phyloP scores from a whole-genome alignment of 2,888 invertebrate species.

The Lepetodrilus schrolli region DNA sequence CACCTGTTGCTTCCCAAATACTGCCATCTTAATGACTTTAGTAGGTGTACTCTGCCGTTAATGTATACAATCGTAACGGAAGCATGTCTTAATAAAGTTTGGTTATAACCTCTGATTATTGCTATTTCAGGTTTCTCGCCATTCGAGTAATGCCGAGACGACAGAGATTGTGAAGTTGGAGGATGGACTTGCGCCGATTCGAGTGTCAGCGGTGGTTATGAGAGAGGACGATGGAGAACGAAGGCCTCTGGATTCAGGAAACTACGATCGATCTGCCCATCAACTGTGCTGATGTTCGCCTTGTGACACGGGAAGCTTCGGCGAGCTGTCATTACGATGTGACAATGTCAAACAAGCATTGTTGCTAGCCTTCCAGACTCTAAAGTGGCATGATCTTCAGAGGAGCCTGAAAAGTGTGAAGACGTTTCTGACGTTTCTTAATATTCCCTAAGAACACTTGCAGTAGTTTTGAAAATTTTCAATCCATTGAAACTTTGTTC shows the following conservation, averaged over 20 bases:
- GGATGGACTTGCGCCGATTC: not conserved
- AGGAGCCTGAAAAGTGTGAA: too few relatives aligned
- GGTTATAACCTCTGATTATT: not conserved
- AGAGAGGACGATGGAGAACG: not conserved
- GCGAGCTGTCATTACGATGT: not conserved
- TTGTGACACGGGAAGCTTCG: not conserved
- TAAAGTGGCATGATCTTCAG: too few relatives aligned
- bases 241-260: not conserved
- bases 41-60: too few relatives aligned
- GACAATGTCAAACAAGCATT: slow-evolving; percentile 11
- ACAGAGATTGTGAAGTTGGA: not conserved
- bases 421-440: too few relatives aligned
- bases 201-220: not conserved
- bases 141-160: not conserved
- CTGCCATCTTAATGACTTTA: too few relatives aligned
- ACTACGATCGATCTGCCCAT: not conserved
- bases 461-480: too few relatives aligned
- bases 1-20: too few relatives aligned
- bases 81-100: too few relatives aligned
- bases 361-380: too few relatives aligned
- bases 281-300: not conserved
- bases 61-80: too few relatives aligned
- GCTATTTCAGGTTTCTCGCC: slow-evolving; percentile 1
- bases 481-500: not conserved
- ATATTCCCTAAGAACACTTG: too few relatives aligned